These are phyloP conservation scores for Hyposoter didymator DNA, from an alignment of 2,888 invertebrate species.

Conservation along the genomic window DNA sequence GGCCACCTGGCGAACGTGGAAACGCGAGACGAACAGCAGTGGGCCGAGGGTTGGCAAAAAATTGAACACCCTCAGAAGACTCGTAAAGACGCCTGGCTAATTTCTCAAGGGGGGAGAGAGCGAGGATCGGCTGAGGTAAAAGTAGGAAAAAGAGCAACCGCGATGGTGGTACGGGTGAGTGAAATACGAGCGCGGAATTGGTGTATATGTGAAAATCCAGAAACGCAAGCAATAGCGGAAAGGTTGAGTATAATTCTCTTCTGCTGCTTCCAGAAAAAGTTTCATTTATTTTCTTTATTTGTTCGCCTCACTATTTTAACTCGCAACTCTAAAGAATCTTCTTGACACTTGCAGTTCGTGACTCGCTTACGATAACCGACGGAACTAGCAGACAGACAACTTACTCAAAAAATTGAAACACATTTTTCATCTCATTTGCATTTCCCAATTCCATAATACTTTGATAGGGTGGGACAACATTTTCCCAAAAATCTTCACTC, in stretches of 20 bases:
- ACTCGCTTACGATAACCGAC: constrained; percentile 2
- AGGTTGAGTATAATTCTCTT: constrained; percentile 48
- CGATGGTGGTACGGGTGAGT: constrained; percentile 34
- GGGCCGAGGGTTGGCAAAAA: constrained; percentile 39
- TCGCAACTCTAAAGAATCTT: constrained; percentile 33
- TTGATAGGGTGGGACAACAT: neutral
- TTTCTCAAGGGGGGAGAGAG: constrained; percentile 50
- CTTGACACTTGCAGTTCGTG: neutral
- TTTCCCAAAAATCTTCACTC: neutral
- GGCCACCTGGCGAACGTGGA: constrained; percentile 49
- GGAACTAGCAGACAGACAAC: neutral
- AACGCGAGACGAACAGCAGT: constrained; percentile 37
- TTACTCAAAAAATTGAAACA: neutral
- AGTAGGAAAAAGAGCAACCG: neutral
- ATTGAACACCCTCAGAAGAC: constrained; percentile 64
- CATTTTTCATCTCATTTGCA: neutral
- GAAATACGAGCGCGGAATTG: constrained; percentile 45
- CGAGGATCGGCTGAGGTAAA: constrained; percentile 17
- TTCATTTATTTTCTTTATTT: constrained; percentile 36
- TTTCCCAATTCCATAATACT: neutral
- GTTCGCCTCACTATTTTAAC: constrained; percentile 3
- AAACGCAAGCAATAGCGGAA: constrained; percentile 50
- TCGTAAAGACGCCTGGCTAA: constrained; percentile 64
- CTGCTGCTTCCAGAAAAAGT: constrained; percentile 15
- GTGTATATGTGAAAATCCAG: constrained; percentile 45